phyloP scores from a whole-genome alignment of 2,113 vertebrate species.

The Ptilonorhynchus violaceus region DNA sequence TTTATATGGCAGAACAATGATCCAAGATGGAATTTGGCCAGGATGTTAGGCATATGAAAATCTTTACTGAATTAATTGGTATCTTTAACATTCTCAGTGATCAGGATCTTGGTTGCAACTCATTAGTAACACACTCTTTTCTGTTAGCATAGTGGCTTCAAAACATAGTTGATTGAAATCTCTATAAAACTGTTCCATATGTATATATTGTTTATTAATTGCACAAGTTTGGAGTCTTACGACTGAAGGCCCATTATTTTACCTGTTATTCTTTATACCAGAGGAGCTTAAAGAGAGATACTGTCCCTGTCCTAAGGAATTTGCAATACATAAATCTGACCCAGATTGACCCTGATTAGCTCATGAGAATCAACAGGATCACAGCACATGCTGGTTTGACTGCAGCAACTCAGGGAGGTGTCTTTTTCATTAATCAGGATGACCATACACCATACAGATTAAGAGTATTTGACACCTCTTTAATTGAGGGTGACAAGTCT shows the following conservation, averaged over 20 bases:
- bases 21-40: not conserved
- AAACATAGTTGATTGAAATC: not conserved
- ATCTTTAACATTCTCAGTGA: not conserved
- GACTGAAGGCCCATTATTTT: not conserved
- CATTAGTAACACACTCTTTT: not conserved
- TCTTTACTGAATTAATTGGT: not conserved
- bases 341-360: not conserved
- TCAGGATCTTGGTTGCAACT: not conserved
- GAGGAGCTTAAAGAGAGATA: not conserved
- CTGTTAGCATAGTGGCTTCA: not conserved
- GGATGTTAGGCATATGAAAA: not conserved
- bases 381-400: not conserved
- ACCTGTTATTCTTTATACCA: not conserved
- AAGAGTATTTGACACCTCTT: not conserved
- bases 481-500: slow-evolving; percentile 28
- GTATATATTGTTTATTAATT: not conserved
- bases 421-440: not conserved
- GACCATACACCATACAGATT: not conserved
- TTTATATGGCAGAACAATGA: not conserved
- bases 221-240: not conserved
- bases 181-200: not conserved
- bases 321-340: not conserved
- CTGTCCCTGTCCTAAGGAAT: not conserved
- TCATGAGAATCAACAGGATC: slow-evolving; percentile 2
- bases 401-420: not conserved